Base-by-base conservation (phyloP, 2,113 vertebrate species). In the Butorides virescens region DNA sequence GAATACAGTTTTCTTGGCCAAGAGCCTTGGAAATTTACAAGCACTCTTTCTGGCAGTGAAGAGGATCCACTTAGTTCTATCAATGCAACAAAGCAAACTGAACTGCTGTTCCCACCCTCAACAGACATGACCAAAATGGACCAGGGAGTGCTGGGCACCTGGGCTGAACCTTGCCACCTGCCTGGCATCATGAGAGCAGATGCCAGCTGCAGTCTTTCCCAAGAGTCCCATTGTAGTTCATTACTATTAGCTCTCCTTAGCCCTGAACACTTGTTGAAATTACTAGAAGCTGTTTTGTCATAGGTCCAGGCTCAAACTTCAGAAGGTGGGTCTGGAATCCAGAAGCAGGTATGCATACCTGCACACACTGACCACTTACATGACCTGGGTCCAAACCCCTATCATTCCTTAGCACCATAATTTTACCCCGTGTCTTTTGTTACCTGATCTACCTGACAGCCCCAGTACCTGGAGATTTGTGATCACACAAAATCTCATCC, bases 131-230 rank as follows among this genome's bases (percentile, higher is more conserved):
- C 63, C 20, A n/a, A 56, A 73, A 74, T 1, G 5, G 55, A 61
- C 6, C 32, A 34, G 26, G n/a, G 34, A 7, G 15, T 15, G n/a
- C 56, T 46, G n/a, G 56, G 42, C 39, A 70, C 55, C 56, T 88
- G 67, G 15, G 52, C 55, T 2, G 11, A 85, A 27, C 50, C 34
- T 47, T 32, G 73, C 44, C 3, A 5, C 68, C 73, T 86, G 84
- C 17, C 72, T 52, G 59, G 7, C 23, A 46, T 23, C 3, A 5
- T 0, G 0, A 70, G 15, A 37, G 36, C 20, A 55, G 80, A 8
- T 55, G 55, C 68, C 49, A 86, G 67, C 34, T 71, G 42, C 56
- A 71, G 44, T 42, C 32, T 36, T 49, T 34, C 67, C 59, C 47
- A 37, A 71, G 30, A 4, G 58, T 58, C 72, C 72, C 26, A 18